These are phyloP conservation scores for Dendroctonus ponderosae DNA, from an alignment of 1,140 invertebrate species.

Conservation along the genomic window DNA sequence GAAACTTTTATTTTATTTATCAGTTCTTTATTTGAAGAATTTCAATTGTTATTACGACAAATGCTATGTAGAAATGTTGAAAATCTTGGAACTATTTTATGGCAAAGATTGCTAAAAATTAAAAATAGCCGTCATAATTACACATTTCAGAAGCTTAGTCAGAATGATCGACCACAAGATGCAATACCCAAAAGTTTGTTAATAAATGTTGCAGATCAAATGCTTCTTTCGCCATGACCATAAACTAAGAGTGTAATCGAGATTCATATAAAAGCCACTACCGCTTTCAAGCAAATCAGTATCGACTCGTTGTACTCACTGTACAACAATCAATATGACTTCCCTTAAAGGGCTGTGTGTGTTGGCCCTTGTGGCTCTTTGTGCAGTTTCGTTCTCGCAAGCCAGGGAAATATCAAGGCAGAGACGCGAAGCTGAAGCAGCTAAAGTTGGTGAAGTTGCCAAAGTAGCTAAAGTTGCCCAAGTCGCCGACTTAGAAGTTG, in stretches of 20 bases:
- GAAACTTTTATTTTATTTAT: too few relatives aligned
- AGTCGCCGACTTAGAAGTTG: constrained; percentile 40
- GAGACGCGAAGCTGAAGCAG: constrained; percentile 38
- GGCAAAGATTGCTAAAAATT: too few relatives aligned
- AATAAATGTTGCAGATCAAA: constrained; percentile 42
- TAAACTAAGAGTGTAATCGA: constrained; percentile 29
- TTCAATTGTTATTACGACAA: too few relatives aligned
- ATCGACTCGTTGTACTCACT: constrained; percentile 33
- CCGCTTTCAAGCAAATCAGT: constrained; percentile 40
- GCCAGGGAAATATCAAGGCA: constrained; percentile 44
- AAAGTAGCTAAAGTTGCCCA: neutral
- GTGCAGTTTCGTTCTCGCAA: constrained; percentile 41
- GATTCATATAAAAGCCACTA: constrained; percentile 45
- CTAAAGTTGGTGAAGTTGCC: too few relatives aligned
- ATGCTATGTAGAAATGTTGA: too few relatives aligned
- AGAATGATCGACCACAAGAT: constrained; percentile 40
- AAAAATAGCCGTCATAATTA: too few relatives aligned
- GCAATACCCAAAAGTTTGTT: constrained; percentile 44
- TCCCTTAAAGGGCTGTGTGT: constrained; percentile 42
- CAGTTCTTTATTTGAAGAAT: too few relatives aligned
- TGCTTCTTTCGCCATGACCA: constrained; percentile 39
- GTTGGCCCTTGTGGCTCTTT: constrained; percentile 40
- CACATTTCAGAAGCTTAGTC: too few relatives aligned
- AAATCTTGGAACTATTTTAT: too few relatives aligned
- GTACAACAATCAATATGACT: constrained; percentile 39